Base-by-base conservation (phyloP, 2,797 vertebrate genomes). In the Paramormyrops hopkinsi region DNA sequence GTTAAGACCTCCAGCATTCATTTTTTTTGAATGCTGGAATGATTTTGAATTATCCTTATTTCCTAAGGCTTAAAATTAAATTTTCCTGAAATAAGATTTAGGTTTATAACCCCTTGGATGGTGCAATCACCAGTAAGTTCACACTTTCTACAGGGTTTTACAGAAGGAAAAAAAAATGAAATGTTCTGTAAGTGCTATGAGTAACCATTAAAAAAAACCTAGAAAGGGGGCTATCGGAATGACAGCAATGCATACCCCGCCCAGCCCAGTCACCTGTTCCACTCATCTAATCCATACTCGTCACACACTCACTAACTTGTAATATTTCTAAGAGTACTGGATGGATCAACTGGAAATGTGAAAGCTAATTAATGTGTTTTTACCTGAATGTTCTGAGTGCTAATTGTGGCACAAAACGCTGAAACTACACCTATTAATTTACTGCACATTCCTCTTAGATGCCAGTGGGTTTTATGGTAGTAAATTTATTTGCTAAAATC, bases 71-170 rank as follows among this genome's bases (percentile, higher is more conserved):
- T 29, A 22, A 82, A 88, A 82, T 84, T 29, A 59, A 89, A 69
- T 50, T 41, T 25, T 83, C 25, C 59, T 62, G 25, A 82, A 90
- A 85, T 62, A 85, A 73, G 89, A 69, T 85, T 88, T 84, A 54
- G 29, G 25, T 41, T 88, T 53, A 83, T 50, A 54, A 73, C 4
- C 29, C 53, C 25, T 22, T 17, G 76, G 46, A 84, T 41, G 54
- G 19, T 69, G 25, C 53, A 88, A 83, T 84, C 46, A 44, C 14
- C 73, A 90, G 53, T 22, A 62, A 62, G 29, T 76, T 89, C 29
- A 73, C 62, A 29, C 53, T 76, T 79, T 8, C 9, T 73, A 50
- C 59, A 62, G 29, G 14, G 51, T 22, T 17, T 37, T 41, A 14
- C 59, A 86, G 29, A 1, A 62, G 54, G 12, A 50, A 19, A 73